Base-by-base conservation (phyloP, 2,888 invertebrate species). In the Cerastis leucographa region DNA sequence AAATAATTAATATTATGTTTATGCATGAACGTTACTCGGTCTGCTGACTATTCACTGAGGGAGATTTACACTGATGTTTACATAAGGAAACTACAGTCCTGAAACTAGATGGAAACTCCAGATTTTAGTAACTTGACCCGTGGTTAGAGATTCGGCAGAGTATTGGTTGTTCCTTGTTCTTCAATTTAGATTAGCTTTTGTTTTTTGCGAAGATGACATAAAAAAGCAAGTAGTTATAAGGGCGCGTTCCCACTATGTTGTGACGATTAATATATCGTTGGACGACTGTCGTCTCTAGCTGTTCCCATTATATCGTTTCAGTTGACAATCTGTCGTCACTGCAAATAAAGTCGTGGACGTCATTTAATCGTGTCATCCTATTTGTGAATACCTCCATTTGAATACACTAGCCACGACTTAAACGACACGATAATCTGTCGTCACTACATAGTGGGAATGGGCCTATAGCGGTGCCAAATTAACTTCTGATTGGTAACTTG, bases 21-120 rank as follows among this genome's bases (percentile, higher is more conserved):
- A 80, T 80, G 70, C 66, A 80, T 80, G 80, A 80, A 40, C 70
- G 40, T 81, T 70, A 81, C 65, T 54, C 69, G 61, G 42, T 76
- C 76, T 35, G 61, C 70, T 76, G 66, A 67, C 61, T 76, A 56
- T 76, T 81, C 70, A 76, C 59, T 11, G 46, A 70, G 62, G 62
- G 14, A 25, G 59, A 51, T 81, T 81, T 59, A 65, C 59, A 70
- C 61, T 29, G 17, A 29, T 70, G 59, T 80, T 76, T 70, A 81
- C 35, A 81, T 70, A 62, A 76, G 19, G 44, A 66, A 74, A 70
- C 81, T 70, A 66, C 54, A 25, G 49, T 66, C 46, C 59, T 80
- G 46, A 76, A 81, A 76, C 70, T 76, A 9, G 25, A 49, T 56
- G 6, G 66, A 61, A 54, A 76, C 59, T 66, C 42, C 42, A 14